Percentiles rank a stretch among this genome's conserved stretches.
Evolutionary conservation across 1,140 invertebrate species (phyloP).

Genomic region (Ostrea denselamellosa): DNA sequence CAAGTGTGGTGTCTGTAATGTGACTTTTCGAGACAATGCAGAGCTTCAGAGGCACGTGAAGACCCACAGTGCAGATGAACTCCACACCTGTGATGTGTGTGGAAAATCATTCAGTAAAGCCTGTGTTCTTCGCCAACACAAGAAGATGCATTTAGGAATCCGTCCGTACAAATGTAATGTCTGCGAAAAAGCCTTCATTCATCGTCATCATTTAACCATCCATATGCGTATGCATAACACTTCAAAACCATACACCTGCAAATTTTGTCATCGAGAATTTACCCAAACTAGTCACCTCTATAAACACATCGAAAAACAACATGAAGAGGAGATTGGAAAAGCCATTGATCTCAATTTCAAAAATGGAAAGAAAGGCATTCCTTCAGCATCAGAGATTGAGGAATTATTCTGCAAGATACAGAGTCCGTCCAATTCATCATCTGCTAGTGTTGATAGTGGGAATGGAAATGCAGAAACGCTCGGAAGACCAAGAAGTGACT

Average conservation of each 20-base stretch:
- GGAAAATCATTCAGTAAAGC: conserved; percentile 65
- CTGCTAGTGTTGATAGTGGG: conserved; percentile 13
- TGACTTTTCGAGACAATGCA: conserved; percentile 53
- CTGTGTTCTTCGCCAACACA: conserved; percentile 62
- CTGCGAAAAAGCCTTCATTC: conserved; percentile 93
- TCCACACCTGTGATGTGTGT: conserved; percentile 63
- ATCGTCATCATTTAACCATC: conserved; percentile 91
- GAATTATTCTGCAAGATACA: conserved; percentile 34
- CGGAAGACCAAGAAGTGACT: neutral
- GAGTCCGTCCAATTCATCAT: conserved; percentile 8
- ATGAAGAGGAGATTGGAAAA: conserved; percentile 39
- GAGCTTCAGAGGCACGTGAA: conserved; percentile 63
- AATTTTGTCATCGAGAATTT: conserved; percentile 84
- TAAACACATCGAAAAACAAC: conserved; percentile 59
- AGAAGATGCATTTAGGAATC: conserved; percentile 69
- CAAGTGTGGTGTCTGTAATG: conserved; percentile 63
- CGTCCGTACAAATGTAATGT: conserved; percentile 82
- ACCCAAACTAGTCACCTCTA: conserved; percentile 61
- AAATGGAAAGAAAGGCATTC: conserved; percentile 15
- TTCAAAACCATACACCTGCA: conserved; percentile 87
- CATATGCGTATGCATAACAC: conserved; percentile 91
- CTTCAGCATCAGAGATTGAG: conserved; percentile 13
- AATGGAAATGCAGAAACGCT: neutral
- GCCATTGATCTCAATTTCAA: conserved; percentile 32
- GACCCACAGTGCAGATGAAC: conserved; percentile 59